These are phyloP conservation scores for Galendromus occidentalis DNA, from an alignment of 1,140 invertebrate genomes.

Conservation along the genomic window DNA sequence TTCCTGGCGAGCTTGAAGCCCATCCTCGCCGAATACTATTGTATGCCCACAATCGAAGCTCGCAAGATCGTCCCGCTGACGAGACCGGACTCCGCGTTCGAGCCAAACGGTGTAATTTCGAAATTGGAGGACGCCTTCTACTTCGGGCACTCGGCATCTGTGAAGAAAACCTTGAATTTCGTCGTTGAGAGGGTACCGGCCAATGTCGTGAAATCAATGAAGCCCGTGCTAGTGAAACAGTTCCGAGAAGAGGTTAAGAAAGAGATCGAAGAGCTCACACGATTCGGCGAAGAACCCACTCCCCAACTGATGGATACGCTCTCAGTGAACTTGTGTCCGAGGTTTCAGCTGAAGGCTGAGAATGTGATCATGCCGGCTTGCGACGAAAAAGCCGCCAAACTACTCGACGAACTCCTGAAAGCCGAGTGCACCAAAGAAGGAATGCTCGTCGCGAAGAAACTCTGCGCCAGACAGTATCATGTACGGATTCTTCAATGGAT, in stretches of 20 bases:
- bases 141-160: background rate
- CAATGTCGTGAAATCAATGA: background rate
- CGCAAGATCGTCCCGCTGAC: background rate
- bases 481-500: background rate
- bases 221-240: background rate
- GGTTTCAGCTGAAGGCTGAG: background rate
- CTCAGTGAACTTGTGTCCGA: background rate
- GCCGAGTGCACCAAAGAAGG: background rate
- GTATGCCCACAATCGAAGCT: background rate
- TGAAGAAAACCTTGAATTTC: background rate
- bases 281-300: background rate
- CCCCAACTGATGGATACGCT: background rate
- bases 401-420: background rate
- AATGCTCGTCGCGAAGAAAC: background rate
- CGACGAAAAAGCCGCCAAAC: background rate
- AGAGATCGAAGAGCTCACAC: background rate
- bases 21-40: background rate
- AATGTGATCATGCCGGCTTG: background rate
- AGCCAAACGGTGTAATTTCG: background rate
- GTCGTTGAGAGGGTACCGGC: background rate
- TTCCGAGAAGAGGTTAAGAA: background rate
- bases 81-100: background rate
- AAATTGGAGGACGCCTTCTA: background rate
- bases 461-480: slow-evolving; percentile 4
- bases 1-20: background rate